Evolutionary conservation across 2,888 invertebrate species (phyloP), one percentile per base, ranked within the genome.

Genomic region (Muschampia plurimacula): DNA sequence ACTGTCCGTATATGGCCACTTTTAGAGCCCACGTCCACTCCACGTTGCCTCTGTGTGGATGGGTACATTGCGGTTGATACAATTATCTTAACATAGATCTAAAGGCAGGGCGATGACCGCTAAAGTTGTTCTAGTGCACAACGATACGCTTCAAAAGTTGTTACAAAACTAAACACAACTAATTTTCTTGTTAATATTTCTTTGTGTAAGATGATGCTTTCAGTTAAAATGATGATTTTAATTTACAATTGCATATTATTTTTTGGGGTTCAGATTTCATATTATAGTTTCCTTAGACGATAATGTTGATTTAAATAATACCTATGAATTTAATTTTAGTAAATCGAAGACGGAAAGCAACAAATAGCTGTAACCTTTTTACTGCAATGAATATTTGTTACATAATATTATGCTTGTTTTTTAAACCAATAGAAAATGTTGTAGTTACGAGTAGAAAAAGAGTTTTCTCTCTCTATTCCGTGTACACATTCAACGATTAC

Each of bases 51-150:
- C 83, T 79, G 80, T 84, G 80, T 83, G 87, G 89, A 89, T 83
- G 85, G 78, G 88, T 79, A 89, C 87, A 84, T 87, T 89, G 90
- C 88, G 89, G 91, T 89, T 85, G 87, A 91, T 89, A 91, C 87
- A 91, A 88, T 92, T 92, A 93, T 93, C 93, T 87, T 83, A 89
- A 84, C 91, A 89, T 88, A 91, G 90, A 93, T 93, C 93, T 91
- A 83, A 80, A 83, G 82, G 78, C 78, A 84, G 87, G 87, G 80
- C 91, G 84, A 82, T 87, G 92, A 91, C 91, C 93, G 85, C 78
- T 79, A 77, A 78, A 84, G 84, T 82, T 83, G 82, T 80, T 83
- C 82, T 83, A 80, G 78, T 79, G 82, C 79, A 81, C 83, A 81
- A 83, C 80, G 83, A 80, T 80, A 83, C 80, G 78, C 79, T 77